phyloP scores from a whole-genome alignment of 2,113 vertebrate species.

The Orthonyx spaldingii region DNA sequence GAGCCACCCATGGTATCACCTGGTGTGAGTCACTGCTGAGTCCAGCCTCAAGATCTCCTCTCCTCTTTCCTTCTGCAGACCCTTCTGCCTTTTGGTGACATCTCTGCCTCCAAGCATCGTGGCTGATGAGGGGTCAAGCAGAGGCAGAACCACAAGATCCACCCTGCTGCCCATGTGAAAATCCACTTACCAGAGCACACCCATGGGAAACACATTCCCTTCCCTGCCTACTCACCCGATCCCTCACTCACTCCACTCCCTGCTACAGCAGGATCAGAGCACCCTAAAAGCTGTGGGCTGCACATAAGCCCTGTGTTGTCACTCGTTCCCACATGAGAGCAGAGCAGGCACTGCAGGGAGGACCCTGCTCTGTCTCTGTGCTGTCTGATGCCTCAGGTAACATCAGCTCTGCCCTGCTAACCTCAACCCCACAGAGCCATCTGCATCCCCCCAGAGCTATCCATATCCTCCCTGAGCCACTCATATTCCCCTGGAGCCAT shows the following conservation, averaged over 20 bases:
- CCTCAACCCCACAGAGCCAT: background rate
- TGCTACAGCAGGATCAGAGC: background rate
- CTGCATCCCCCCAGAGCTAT: background rate
- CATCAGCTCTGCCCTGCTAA: background rate
- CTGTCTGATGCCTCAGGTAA: no score
- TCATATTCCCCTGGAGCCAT: background rate
- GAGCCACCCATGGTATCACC: background rate
- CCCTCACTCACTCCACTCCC: background rate
- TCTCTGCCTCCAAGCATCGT: fast-evolving
- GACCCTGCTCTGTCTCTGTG: background rate
- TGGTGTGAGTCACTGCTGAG: background rate
- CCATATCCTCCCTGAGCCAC: background rate
- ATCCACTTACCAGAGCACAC: background rate
- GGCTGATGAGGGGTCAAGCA: background rate
- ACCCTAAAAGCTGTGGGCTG: background rate
- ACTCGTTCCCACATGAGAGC: fast-evolving
- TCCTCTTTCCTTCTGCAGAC: background rate
- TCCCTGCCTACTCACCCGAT: background rate
- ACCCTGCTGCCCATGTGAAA: background rate
- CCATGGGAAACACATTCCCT: fast-evolving
- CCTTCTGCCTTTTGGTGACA: background rate
- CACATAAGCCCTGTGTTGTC: background rate
- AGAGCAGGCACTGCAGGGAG: fast-evolving
- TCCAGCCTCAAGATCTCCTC: background rate
- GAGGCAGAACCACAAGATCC: background rate